A percentile compares a stretch with the other conserved stretches of the same genome.
Evolutionary conservation across 2,113 vertebrate species (phyloP).

Genomic region (Ceuthmochares aereus): DNA sequence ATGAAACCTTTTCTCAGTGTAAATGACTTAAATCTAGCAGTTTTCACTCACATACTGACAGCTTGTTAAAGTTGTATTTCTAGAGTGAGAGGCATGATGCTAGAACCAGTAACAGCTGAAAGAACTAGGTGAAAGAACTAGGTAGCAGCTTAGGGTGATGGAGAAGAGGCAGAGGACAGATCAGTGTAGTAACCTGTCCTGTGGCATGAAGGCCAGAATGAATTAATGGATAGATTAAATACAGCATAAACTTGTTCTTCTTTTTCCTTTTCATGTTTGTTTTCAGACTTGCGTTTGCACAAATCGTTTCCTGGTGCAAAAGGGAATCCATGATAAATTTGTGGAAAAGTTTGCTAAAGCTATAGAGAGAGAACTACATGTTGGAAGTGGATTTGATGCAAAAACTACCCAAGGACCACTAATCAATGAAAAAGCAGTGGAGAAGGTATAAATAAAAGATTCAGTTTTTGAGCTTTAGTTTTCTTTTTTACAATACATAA

Average conservation of each 20-base stretch:
- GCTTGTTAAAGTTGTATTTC: neutral
- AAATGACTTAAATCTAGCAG: neutral
- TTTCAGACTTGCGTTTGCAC: conserved; percentile 92
- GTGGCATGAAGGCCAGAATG: neutral
- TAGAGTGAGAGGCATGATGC: neutral
- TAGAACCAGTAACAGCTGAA: neutral
- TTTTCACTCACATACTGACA: neutral
- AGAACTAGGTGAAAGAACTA: too few relatives aligned
- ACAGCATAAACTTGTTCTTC: neutral
- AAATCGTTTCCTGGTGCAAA: conserved; percentile 95
- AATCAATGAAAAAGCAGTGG: conserved; percentile 90
- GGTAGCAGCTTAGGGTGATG: neutral
- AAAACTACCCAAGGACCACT: conserved; percentile 92
- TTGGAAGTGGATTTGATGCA: conserved; percentile 90
- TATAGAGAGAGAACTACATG: conserved; percentile 82
- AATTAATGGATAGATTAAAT: neutral
- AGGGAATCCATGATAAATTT: conserved; percentile 87
- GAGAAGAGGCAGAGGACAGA: neutral
- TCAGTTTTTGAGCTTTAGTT: neutral
- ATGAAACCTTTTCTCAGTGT: accelerated
- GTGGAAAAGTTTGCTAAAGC: conserved; percentile 84
- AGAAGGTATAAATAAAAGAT: conserved; percentile 82
- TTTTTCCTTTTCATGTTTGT: neutral
- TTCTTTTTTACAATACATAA: neutral
- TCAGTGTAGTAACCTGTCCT: neutral